These are phyloP conservation scores for Leptinotarsa texana DNA, from an alignment of 1,140 invertebrate genomes.

Conservation along the genomic window DNA sequence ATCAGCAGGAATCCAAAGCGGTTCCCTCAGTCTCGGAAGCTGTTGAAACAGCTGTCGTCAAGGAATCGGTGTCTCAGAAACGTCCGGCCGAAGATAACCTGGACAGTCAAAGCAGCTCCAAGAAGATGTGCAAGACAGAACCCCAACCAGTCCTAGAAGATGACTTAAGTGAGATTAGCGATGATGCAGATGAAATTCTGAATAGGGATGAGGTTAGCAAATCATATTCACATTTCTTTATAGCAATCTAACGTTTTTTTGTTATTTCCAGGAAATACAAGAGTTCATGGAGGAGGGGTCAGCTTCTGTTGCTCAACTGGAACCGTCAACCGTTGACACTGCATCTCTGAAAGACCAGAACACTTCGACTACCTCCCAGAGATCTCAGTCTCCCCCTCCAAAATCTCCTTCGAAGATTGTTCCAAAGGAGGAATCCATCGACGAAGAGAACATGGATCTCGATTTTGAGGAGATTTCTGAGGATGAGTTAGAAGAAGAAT, in stretches of 20 bases:
- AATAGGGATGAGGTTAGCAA: slow-evolving; percentile 72
- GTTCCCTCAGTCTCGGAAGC: not conserved
- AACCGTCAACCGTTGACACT: slow-evolving; percentile 23
- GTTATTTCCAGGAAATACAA: slow-evolving; percentile 30
- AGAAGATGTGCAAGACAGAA: slow-evolving; percentile 59
- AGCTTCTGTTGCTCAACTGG: slow-evolving; percentile 26
- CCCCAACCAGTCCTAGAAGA: slow-evolving; percentile 66
- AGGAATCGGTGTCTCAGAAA: slow-evolving; percentile 32
- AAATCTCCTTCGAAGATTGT: not conserved
- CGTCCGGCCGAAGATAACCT: slow-evolving; percentile 53
- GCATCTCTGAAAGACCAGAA: slow-evolving; percentile 30
- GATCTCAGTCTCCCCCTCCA: slow-evolving; percentile 43
- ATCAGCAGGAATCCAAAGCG: slow-evolving; percentile 21
- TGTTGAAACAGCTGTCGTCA: slow-evolving; percentile 21
- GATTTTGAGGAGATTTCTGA: slow-evolving; percentile 90
- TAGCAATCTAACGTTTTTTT: not conserved
- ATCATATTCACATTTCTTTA: not conserved
- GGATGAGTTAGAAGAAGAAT: slow-evolving; percentile 82
- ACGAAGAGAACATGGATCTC: slow-evolving; percentile 70
- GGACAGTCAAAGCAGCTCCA: slow-evolving; percentile 57
- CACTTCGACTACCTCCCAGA: slow-evolving; percentile 39
- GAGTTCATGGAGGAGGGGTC: slow-evolving; percentile 23
- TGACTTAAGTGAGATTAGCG: slow-evolving; percentile 83
- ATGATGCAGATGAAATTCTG: slow-evolving; percentile 83
- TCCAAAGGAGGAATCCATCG: slow-evolving; percentile 54